Conservation (phyloP, 2,797 vertebrate species). For the Ibycter americanus region DNA sequence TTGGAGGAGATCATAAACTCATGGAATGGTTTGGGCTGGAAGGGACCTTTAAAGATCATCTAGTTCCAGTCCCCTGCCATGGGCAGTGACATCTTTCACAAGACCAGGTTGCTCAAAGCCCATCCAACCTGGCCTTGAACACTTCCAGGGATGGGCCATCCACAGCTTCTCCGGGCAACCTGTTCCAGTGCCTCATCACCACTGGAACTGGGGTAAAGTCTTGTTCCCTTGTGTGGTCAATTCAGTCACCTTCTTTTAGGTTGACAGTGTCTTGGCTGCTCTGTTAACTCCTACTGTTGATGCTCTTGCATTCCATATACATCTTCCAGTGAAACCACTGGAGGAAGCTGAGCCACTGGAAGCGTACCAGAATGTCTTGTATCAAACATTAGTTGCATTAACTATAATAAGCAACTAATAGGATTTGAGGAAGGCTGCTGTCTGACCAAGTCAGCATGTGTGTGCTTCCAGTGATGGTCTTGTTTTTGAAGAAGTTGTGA, state of each 20-base stretch:
- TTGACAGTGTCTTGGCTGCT: neutral
- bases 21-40: neutral
- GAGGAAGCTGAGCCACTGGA: neutral
- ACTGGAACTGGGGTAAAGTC: neutral
- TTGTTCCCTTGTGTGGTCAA: neutral
- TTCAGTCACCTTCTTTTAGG: neutral
- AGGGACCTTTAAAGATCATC: neutral
- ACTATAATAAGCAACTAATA: neutral
- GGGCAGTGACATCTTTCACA: neutral
- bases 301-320: neutral
- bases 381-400: neutral
- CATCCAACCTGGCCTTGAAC: neutral
- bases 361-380: neutral
- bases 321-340: neutral
- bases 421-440: neutral
- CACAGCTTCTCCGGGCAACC: neutral
- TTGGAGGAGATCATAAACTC: neutral
- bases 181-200: neutral
- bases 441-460: neutral
- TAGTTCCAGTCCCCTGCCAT: neutral
- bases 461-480: neutral
- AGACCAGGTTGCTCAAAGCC: neutral
- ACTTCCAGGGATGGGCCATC: neutral
- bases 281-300: neutral
- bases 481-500: neutral